Percentiles rank a stretch among this genome's conserved stretches.
Conservation (phyloP, 2,797 vertebrate genomes). For the Anguilla pacifica region DNA sequence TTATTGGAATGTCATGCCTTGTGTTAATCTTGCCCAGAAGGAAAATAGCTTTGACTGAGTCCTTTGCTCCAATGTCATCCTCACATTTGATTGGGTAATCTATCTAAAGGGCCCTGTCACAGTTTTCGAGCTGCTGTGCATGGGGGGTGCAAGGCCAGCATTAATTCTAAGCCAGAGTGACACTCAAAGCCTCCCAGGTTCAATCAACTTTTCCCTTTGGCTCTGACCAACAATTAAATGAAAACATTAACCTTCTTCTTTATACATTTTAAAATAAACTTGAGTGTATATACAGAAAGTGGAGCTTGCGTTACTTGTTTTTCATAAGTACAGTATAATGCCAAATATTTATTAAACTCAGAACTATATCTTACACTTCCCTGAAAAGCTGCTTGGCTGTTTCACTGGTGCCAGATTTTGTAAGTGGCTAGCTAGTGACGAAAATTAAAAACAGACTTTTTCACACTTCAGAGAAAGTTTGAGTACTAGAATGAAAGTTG, state of each 20-base stretch:
- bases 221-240: constrained; percentile 3
- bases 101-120: constrained; percentile 10
- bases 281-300: neutral
- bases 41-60: neutral
- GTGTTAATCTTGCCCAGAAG: neutral
- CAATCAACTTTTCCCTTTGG: neutral
- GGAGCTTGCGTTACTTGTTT: neutral
- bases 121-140: neutral
- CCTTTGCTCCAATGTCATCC: neutral
- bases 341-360: neutral
- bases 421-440: neutral
- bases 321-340: neutral
- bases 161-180: neutral
- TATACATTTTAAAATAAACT: neutral
- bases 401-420: neutral
- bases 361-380: neutral
- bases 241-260: neutral
- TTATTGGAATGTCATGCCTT: neutral
- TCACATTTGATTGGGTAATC: constrained; percentile 10
- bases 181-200: neutral
- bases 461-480: neutral
- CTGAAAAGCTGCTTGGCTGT: neutral
- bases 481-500: neutral
- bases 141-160: neutral
- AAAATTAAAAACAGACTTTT: neutral